These are phyloP conservation scores for Peromyscus maniculatus DNA, from an alignment of 2,113 vertebrate species.

Conservation along the genomic window DNA sequence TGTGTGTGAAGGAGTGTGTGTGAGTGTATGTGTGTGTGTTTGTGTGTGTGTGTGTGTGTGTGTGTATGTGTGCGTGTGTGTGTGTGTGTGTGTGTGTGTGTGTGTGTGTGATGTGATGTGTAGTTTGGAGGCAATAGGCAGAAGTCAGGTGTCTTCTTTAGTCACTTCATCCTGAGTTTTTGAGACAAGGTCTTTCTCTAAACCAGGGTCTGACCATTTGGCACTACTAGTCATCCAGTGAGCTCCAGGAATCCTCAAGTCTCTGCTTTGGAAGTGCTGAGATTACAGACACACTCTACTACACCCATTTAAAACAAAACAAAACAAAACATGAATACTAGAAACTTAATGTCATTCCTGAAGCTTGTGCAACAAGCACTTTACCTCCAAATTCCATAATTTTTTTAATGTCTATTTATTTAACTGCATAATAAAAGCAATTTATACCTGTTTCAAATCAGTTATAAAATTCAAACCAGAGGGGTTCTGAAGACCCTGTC, in stretches of 20 bases:
- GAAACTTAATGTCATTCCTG: not conserved
- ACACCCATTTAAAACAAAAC: not conserved
- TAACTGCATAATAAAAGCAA: slow-evolving; percentile 2
- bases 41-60: not conserved
- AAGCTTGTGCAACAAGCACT: not conserved
- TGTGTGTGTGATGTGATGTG: not conserved
- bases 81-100: not conserved
- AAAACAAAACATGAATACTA: not conserved
- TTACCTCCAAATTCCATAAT: not conserved
- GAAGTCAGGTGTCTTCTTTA: not conserved
- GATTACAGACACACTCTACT: not conserved
- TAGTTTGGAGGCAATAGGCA: not conserved
- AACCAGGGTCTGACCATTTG: not conserved
- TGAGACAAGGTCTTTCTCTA: not conserved
- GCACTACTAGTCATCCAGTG: not conserved
- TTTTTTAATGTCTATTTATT: not conserved
- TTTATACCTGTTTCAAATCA: not conserved
- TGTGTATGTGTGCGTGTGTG: not conserved
- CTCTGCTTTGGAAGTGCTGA: not conserved
- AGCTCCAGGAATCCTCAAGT: not conserved
- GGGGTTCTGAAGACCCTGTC: not conserved
- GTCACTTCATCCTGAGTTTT: not conserved
- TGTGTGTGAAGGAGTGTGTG: too few relatives aligned
- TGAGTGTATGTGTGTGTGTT: too few relatives aligned
- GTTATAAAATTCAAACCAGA: slow-evolving; percentile 45